Evolutionary conservation across 2,888 invertebrate genomes (phyloP), one percentile per base, ranked within the genome.

Genomic region (Leucophenga maculata): DNA sequence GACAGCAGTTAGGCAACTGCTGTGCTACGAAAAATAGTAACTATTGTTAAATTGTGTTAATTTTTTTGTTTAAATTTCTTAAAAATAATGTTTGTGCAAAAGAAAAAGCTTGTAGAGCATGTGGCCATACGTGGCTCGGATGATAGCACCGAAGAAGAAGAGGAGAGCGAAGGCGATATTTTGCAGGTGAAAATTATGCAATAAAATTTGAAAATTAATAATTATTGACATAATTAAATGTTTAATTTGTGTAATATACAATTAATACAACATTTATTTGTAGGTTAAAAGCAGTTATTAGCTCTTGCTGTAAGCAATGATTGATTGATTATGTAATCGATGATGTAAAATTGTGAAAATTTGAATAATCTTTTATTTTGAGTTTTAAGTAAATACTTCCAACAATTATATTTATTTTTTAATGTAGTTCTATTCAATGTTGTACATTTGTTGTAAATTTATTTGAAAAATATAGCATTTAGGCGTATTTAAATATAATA

Each of bases 141-240:
- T n/a, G 90, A 91, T 62, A 91, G 90, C 73, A 91, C 91, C 67
- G 91, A 91, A 59, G 91, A 91, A 64, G 91, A 91, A 72, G 91
- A 91, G 77, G 91, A 91, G 85, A 91, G 91, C 87, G 86, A 86
- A 74, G 88, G 86, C 65, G 88, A 88, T 76, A 78, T 88, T 74
- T 76, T 88, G 72, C 88, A 89, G 88, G 85, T 86, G 84, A 85
- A 72, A 74, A 74, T 76, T 65, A 44, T 11, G 50, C 20, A 50
- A 31, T 14, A 16, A 32, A 32, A n/a, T n/a, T 59, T 14, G n/a
- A 26, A 18, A 62, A 26, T 13, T 52, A 39, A 39, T 39, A 9
- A 39, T 8, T 6, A 22, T 50, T 39, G 16, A 62, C 67, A 20
- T 13, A 18, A 32, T 50, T 48, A n/a, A 16, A 32, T 22, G 22